Evolutionary conservation across 2,113 vertebrate genomes (phyloP), one percentile per base, ranked within the genome.

Genomic region (Tiliqua scincoides): DNA sequence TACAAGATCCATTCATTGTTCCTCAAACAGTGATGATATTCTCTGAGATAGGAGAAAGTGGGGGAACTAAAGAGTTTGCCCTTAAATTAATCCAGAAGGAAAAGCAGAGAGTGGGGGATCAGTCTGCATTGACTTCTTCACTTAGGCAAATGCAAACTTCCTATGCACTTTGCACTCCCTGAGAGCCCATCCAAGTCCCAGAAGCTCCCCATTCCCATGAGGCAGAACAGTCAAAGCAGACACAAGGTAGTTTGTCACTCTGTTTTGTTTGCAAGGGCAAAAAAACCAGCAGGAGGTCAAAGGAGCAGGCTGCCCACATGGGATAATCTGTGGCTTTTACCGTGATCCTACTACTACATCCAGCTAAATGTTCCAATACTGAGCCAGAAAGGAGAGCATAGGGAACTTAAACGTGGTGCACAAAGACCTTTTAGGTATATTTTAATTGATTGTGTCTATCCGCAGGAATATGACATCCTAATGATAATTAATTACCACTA

Each of bases 201-300:
- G 43, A 48, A 48, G 43, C 43, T 48, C 43, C 43, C 43, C 43
- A 48, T 48, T 8, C 43, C 43, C 43, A 48, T 48, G 43, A 48
- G 43, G 43, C 43, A 48, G 43, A 48, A 48, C 4, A 8, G 43
- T 48, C 43, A 67, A 12, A 32, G 65, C 10, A 32, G 65, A 30
- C 63, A 3, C 2, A 27, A 23, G 27, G 27, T 14, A 1, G 30
- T 25, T 27, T 27, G 63, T 5, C 65, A 1, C 27, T 25, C 63
- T 65, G 23, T 30, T 65, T 6, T 9, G 5, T 9, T 8, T 9
- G 23, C 25, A 65, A 30, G 27, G 63, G 14, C 11, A 3, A 12
- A 14, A 32, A 32, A 68, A 65, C n/a, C 43, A 25, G 89, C 79
- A 91, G 92, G 90, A 91, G 92, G 86, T 81, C 77, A 88, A 77